phyloP scores from a whole-genome alignment of 2,113 vertebrate genomes.

The Acrocephalus arundinaceus region DNA sequence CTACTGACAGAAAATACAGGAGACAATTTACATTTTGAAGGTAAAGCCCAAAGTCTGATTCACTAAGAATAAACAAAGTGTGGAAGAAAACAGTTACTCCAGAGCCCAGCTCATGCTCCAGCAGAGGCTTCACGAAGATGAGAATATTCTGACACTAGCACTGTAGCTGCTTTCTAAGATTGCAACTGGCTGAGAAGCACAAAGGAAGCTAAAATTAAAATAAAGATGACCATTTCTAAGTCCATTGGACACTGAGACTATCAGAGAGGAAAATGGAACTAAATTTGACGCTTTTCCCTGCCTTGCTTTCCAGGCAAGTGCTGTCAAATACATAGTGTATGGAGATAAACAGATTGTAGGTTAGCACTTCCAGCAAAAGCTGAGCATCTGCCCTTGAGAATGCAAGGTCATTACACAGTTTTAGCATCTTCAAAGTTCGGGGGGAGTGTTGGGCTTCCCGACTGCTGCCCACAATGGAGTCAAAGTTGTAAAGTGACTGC shows the following conservation, averaged over 20 bases:
- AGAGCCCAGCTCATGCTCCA: rapidly evolving
- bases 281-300: slow-evolving; percentile 4
- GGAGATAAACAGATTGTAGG: slow-evolving; percentile 50
- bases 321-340: not conserved
- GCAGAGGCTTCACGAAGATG: not conserved
- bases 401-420: slow-evolving; percentile 71
- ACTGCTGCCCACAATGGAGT: slow-evolving; percentile 65
- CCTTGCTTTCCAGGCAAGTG: slow-evolving; percentile 41
- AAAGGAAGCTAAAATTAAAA: slow-evolving; percentile 33
- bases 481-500: slow-evolving; percentile 70
- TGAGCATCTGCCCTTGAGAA: slow-evolving; percentile 52
- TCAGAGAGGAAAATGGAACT: slow-evolving; percentile 7
- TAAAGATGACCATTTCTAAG: not conserved
- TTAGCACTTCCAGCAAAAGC: slow-evolving; percentile 53
- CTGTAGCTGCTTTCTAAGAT: not conserved
- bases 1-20: not conserved
- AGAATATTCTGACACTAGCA: not conserved
- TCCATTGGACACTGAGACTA: not conserved
- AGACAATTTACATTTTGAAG: not conserved
- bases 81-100: not conserved
- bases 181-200: not conserved
- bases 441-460: slow-evolving; percentile 51
- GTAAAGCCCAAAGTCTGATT: not conserved
- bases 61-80: not conserved
- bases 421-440: slow-evolving; percentile 63